Conservation (phyloP, 2,113 vertebrate species). For the Istiophorus platypterus region DNA sequence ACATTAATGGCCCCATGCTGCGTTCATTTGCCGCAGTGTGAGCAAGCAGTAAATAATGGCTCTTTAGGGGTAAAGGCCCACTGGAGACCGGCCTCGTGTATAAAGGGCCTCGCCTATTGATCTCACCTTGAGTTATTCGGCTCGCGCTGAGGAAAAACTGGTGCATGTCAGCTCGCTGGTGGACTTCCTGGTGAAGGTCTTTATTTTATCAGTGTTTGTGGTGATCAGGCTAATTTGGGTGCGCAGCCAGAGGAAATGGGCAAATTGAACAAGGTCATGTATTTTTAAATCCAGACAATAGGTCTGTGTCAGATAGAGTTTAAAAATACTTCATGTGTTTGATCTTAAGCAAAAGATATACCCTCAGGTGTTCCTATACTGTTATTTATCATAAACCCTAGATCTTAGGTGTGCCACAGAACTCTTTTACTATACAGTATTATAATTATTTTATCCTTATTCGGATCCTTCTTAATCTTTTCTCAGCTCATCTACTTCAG, state of each 20-base stretch:
- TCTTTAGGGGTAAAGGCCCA: conserved; percentile 55
- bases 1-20: conserved; percentile 74
- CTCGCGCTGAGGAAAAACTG: conserved; percentile 43
- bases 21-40: conserved; percentile 73
- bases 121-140: conserved; percentile 65
- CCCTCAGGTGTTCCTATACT: neutral
- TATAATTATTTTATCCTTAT: neutral
- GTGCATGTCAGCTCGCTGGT: conserved; percentile 48
- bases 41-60: conserved; percentile 72
- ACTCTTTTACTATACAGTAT: neutral
- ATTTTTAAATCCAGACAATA: conserved; percentile 49
- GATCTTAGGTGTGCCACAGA: neutral
- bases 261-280: conserved; percentile 44
- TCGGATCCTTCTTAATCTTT: neutral
- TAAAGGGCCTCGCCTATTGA: conserved; percentile 62
- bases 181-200: conserved; percentile 54
- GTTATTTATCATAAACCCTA: neutral
- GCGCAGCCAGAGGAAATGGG: conserved; percentile 19
- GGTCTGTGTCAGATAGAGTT: conserved; percentile 16
- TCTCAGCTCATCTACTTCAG: neutral
- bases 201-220: conserved; percentile 61
- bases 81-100: conserved; percentile 47
- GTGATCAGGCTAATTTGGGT: conserved; percentile 63
- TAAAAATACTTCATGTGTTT: neutral
- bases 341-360: neutral